phyloP scores from a whole-genome alignment of 2,888 invertebrate species.

The Melipona beecheii region DNA sequence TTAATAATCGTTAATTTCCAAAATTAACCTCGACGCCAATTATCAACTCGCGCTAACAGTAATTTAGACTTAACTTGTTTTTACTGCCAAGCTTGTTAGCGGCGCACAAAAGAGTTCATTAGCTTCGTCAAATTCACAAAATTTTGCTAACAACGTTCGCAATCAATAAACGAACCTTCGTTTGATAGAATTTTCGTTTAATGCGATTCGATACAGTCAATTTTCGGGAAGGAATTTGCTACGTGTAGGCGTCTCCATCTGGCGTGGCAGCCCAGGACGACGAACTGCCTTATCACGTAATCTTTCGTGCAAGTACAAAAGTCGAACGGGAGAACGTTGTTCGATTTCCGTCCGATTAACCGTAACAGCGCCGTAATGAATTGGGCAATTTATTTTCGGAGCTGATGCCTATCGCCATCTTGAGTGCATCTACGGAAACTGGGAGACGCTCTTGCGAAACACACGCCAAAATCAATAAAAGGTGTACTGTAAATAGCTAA shows the following conservation, averaged over 20 bases:
- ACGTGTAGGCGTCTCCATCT: not conserved
- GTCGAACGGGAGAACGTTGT: not conserved
- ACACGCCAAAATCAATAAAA: conserved; percentile 40
- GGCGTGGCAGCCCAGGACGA: not conserved
- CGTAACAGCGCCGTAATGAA: not conserved
- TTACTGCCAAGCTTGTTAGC: not conserved
- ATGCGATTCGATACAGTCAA: not conserved
- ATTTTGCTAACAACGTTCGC: not conserved
- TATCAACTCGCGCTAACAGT: too few relatives aligned
- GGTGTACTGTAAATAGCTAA: conserved; percentile 8
- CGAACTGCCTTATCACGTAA: not conserved
- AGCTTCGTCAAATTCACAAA: not conserved
- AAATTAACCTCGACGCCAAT: not conserved
- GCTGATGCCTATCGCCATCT: conserved; percentile 33
- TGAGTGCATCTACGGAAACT: conserved; percentile 6
- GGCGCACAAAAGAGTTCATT: not conserved
- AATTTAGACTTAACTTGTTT: not conserved
- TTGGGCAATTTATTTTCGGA: not conserved
- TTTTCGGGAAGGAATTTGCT: not conserved
- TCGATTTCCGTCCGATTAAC: not conserved
- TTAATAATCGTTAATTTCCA: not conserved
- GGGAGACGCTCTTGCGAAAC: not conserved
- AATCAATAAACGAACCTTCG: not conserved
- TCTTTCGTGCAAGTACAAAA: not conserved
- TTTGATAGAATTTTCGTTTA: not conserved